phyloP scores from a whole-genome alignment of 2,888 invertebrate genomes.

The Acanthosepion pharaonis region DNA sequence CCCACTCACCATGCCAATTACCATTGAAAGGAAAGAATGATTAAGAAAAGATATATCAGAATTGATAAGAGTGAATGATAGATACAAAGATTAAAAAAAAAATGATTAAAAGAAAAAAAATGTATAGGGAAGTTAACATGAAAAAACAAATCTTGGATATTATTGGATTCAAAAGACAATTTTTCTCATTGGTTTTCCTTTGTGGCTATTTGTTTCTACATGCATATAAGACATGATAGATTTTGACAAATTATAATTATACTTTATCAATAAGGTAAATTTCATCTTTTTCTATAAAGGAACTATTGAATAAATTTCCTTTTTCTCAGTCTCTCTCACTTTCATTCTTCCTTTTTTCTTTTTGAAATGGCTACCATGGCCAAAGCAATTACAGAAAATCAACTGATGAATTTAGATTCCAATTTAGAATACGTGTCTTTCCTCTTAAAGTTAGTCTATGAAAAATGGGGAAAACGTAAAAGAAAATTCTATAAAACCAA shows the following conservation, averaged over 20 bases:
- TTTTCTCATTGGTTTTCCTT: background rate
- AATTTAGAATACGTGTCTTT: background rate
- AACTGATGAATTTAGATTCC: conserved; percentile 2
- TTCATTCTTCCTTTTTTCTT: background rate
- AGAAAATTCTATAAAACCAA: background rate
- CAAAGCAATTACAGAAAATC: background rate
- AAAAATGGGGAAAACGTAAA: background rate
- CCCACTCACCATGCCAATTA: background rate
- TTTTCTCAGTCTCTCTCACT: background rate
- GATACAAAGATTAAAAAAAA: background rate
- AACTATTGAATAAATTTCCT: conserved; percentile 33
- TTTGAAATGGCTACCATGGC: background rate
- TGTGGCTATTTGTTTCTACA: background rate
- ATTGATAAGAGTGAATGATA: background rate
- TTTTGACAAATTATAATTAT: background rate
- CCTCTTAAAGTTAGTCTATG: background rate
- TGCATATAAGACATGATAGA: background rate
- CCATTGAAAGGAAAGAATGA: background rate
- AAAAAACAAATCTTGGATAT: too few species aligned
- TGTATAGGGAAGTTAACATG: background rate
- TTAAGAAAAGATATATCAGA: background rate
- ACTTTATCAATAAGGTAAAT: background rate
- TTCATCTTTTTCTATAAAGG: background rate
- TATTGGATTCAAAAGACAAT: background rate
- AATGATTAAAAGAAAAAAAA: background rate